A percentile compares a stretch with the other conserved stretches of the same genome.
These are phyloP conservation scores for Megatriorchis doriae DNA, from an alignment of 2,113 vertebrate genomes.

Conservation along the genomic window DNA sequence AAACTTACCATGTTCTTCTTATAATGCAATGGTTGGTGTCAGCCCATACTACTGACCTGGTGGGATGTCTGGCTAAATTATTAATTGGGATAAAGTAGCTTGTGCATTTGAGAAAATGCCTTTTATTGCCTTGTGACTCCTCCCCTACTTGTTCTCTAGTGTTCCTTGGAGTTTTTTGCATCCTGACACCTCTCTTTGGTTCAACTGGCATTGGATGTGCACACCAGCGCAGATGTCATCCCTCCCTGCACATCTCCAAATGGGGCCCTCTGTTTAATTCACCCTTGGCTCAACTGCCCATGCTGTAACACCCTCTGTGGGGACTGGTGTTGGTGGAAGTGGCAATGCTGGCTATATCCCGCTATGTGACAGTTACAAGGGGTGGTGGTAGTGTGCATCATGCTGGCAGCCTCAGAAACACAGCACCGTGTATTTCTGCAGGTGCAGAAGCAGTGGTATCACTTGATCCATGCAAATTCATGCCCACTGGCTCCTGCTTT, in stretches of 20 bases:
- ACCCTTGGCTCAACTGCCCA: accelerated
- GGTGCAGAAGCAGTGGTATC: not conserved
- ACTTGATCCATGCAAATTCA: not conserved
- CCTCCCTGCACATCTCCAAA: not conserved
- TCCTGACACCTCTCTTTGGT: not conserved
- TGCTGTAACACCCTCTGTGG: not conserved
- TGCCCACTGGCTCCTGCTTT: not conserved
- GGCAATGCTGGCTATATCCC: accelerated
- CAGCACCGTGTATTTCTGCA: not conserved
- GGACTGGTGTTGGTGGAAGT: not conserved
- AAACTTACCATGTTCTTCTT: not conserved
- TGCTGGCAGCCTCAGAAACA: not conserved
- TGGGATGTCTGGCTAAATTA: not conserved
- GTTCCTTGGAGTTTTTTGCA: not conserved
- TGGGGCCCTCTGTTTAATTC: not conserved
- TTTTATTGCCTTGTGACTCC: not conserved
- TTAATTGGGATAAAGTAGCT: not conserved
- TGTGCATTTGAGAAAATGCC: not conserved
- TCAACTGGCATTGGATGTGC: not conserved
- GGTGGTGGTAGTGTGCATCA: not conserved
- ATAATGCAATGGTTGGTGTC: not conserved
- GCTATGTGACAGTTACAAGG: accelerated
- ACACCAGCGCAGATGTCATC: accelerated
- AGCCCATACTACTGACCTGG: not conserved
- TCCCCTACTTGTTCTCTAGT: not conserved